These are phyloP conservation scores for Chrysemys picta DNA, from an alignment of 2,113 vertebrate genomes.

Conservation along the genomic window DNA sequence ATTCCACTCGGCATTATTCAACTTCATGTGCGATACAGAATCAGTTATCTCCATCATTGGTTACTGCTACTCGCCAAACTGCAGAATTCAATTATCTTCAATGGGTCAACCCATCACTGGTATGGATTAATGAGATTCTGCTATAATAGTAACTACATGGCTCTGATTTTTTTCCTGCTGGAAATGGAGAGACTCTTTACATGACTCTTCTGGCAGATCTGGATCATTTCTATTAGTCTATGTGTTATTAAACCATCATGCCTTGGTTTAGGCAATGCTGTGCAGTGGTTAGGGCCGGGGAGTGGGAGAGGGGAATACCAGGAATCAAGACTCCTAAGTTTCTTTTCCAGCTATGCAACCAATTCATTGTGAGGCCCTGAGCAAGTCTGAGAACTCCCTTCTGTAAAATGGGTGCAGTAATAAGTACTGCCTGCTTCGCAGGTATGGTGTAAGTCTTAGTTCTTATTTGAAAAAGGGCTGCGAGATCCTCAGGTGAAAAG, in stretches of 20 bases:
- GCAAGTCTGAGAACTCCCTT: not conserved
- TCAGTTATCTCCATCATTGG: rapidly evolving
- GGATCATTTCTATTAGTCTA: not conserved
- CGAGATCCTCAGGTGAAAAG: not conserved
- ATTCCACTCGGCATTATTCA: not conserved
- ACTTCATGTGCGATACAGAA: rapidly evolving
- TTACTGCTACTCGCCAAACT: not conserved
- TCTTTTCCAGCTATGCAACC: not conserved
- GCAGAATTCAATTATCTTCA: not conserved
- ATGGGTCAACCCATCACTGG: not conserved
- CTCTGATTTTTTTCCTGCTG: not conserved
- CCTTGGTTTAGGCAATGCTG: rapidly evolving
- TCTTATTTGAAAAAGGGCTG: not conserved
- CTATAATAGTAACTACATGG: not conserved
- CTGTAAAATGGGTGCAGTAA: not conserved
- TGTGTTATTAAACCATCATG: not conserved
- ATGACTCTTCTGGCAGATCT: not conserved
- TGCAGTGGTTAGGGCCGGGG: not conserved
- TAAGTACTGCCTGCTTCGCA: not conserved
- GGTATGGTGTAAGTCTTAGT: not conserved
- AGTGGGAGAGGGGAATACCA: not conserved
- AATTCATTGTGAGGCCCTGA: not conserved
- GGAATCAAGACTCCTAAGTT: not conserved
- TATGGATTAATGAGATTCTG: not conserved
- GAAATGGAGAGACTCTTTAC: not conserved